A percentile compares a stretch with the other conserved stretches of the same genome.
Conservation (phyloP, 2,888 invertebrate genomes). For the Embidobia sp. region DNA sequence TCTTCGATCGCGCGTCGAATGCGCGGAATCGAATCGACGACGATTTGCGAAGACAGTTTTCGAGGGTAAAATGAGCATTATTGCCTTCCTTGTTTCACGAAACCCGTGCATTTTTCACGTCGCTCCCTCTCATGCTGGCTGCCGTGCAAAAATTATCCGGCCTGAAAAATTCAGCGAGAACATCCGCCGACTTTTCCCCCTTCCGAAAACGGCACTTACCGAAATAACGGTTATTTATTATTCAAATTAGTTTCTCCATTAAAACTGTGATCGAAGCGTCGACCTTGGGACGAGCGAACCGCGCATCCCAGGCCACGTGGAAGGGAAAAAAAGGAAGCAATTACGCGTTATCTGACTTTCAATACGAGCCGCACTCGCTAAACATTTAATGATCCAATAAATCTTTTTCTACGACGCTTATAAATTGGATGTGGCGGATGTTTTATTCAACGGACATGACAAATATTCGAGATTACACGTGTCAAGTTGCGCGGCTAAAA, state of each 20-base stretch:
- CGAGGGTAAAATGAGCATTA: conserved; percentile 26
- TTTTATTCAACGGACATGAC: conserved; percentile 24
- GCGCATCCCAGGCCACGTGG: neutral
- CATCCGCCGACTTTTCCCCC: conserved; percentile 20
- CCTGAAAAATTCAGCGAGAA: conserved; percentile 37
- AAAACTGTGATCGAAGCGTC: neutral
- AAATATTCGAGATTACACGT: conserved; percentile 20
- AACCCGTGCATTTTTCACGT: conserved; percentile 34
- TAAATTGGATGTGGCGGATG: conserved; percentile 20
- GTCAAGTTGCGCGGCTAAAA: conserved; percentile 4
- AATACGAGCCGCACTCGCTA: neutral
- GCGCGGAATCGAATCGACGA: too few species aligned
- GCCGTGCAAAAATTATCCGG: conserved; percentile 35
- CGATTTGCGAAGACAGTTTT: too few species aligned
- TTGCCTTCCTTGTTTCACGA: conserved; percentile 26
- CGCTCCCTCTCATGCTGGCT: conserved; percentile 15
- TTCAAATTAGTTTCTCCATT: conserved; percentile 23
- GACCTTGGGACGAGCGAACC: neutral
- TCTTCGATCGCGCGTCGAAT: too few species aligned
- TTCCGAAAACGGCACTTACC: conserved; percentile 19
- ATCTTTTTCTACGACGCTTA: conserved; percentile 12
- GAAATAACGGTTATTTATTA: conserved; percentile 28
- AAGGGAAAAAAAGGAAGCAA: too few species aligned
- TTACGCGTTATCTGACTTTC: too few species aligned
- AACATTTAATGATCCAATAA: conserved; percentile 20